Percentiles rank a stretch among this genome's conserved stretches.
Conservation (phyloP, 2,113 vertebrate genomes). For the Columba janthina region DNA sequence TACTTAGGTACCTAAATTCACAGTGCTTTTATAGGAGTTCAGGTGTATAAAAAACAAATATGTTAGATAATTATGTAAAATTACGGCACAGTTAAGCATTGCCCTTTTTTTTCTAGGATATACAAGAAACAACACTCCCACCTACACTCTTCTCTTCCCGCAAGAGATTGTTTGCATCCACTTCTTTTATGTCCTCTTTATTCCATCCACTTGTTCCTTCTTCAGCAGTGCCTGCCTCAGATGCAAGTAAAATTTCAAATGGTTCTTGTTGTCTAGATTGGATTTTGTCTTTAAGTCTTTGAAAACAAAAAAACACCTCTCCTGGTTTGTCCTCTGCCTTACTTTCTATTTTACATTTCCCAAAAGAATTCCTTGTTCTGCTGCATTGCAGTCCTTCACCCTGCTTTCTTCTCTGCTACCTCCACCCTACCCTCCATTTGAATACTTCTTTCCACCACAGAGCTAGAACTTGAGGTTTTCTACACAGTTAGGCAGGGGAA, state of each 20-base stretch:
- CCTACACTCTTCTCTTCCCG: background rate
- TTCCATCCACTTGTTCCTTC: background rate
- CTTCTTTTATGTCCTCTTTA: background rate
- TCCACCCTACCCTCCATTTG: background rate
- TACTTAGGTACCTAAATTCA: background rate
- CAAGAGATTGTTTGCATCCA: background rate
- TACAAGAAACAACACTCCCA: accelerated
- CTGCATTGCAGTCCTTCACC: background rate
- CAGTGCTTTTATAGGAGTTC: background rate
- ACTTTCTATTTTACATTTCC: background rate
- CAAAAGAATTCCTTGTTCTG: background rate
- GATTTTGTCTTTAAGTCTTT: background rate
- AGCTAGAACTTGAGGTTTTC: background rate
- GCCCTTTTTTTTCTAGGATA: background rate
- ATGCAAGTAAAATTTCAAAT: background rate
- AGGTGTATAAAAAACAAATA: background rate
- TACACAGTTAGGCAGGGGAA: background rate
- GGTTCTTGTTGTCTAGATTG: background rate
- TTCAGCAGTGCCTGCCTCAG: background rate
- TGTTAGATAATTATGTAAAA: background rate
- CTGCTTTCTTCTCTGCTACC: background rate
- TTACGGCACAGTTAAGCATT: background rate
- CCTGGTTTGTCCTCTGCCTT: background rate
- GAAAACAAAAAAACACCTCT: background rate
- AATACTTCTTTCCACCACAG: background rate